These are phyloP conservation scores for Cheilosia vulpina DNA, from an alignment of 2,888 invertebrate species.

Conservation along the genomic window DNA sequence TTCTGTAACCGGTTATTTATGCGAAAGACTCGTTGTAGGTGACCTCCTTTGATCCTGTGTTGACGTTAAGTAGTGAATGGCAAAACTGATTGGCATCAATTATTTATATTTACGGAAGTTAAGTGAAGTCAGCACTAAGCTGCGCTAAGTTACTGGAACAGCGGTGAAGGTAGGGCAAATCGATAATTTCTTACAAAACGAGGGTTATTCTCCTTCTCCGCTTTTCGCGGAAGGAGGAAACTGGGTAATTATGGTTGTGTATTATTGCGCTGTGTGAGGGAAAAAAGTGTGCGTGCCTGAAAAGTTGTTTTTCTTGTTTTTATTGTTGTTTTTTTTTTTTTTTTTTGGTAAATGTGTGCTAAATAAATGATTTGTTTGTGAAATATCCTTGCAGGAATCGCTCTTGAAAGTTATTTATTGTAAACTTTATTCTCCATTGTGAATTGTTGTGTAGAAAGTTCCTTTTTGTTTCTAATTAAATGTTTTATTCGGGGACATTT, in stretches of 20 bases:
- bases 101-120: conserved; percentile 66
- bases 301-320: conserved; percentile 3
- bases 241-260: conserved; percentile 58
- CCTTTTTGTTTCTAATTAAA: conserved; percentile 44
- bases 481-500: conserved; percentile 6
- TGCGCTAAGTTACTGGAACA: conserved; percentile 22
- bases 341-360: conserved; percentile 10
- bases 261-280: conserved; percentile 27
- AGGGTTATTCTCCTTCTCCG: neutral
- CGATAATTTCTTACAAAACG: conserved; percentile 51
- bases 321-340: too few relatives aligned
- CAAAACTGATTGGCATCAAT: conserved; percentile 68
- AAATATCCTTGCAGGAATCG: conserved; percentile 37
- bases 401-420: conserved; percentile 41
- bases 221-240: conserved; percentile 21
- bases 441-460: conserved; percentile 27
- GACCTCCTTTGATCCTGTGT: conserved; percentile 48
- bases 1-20: neutral
- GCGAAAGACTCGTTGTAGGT: neutral
- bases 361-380: conserved; percentile 41
- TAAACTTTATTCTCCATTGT: conserved; percentile 22
- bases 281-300: conserved; percentile 59
- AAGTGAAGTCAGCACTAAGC: conserved; percentile 47
- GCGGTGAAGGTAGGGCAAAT: conserved; percentile 9
- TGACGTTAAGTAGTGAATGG: conserved; percentile 66